These are phyloP conservation scores for Neodiprion virginianus DNA, from an alignment of 1,140 invertebrate genomes.

Conservation along the genomic window DNA sequence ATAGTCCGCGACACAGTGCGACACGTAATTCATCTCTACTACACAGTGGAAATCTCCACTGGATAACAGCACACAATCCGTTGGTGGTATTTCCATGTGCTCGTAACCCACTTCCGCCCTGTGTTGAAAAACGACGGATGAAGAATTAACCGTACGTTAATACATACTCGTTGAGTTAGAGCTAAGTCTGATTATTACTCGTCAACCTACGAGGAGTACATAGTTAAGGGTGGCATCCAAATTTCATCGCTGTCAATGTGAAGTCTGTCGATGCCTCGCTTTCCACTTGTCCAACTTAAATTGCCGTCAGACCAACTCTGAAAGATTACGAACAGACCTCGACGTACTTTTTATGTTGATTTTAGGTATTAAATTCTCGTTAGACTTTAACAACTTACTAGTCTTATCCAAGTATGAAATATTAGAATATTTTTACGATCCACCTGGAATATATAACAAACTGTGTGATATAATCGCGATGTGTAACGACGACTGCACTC, in stretches of 20 bases:
- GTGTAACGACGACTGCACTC: background rate
- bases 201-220: slow-evolving; percentile 58
- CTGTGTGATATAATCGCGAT: background rate
- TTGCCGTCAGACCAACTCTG: slow-evolving; percentile 60
- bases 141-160: slow-evolving; percentile 22
- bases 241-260: slow-evolving; percentile 52
- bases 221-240: slow-evolving; percentile 60
- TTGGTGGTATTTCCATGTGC: slow-evolving; percentile 37
- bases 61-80: slow-evolving; percentile 40
- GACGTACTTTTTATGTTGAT: too few relatives aligned
- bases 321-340: slow-evolving; percentile 8
- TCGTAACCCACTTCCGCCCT: slow-evolving; percentile 43
- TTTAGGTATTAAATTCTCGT: too few relatives aligned
- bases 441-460: slow-evolving; percentile 28
- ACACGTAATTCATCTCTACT: slow-evolving; percentile 37
- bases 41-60: slow-evolving; percentile 44
- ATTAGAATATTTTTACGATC: slow-evolving; percentile 34
- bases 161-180: too few relatives aligned
- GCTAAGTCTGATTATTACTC: too few relatives aligned
- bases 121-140: slow-evolving; percentile 3
- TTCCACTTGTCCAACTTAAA: slow-evolving; percentile 57
- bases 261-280: slow-evolving; percentile 50
- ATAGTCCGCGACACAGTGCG: slow-evolving; percentile 48
- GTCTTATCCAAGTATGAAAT: slow-evolving; percentile 43
- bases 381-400: slow-evolving; percentile 38